phyloP scores from a whole-genome alignment of 2,113 vertebrate genomes.

The Hydrochoerus hydrochaeris region DNA sequence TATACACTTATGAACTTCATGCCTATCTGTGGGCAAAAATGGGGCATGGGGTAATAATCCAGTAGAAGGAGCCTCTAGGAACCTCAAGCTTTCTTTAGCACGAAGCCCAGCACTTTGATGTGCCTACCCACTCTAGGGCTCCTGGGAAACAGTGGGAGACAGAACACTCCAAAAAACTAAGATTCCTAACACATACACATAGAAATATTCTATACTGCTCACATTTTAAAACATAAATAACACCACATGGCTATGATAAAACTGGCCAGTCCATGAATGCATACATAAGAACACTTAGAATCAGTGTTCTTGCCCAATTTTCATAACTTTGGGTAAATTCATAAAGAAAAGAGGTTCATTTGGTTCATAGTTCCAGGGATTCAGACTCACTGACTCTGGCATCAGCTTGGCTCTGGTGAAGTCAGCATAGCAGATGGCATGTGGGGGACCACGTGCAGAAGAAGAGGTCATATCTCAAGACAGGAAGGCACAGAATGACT shows the following conservation, averaged over 20 bases:
- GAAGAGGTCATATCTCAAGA: not conserved
- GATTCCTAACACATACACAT: not conserved
- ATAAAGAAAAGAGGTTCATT: not conserved
- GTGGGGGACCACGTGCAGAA: rapidly evolving
- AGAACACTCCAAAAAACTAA: not conserved
- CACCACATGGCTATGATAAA: not conserved
- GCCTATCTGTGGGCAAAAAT: not conserved
- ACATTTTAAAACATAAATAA: not conserved
- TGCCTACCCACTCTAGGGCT: not conserved
- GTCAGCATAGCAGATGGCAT: not conserved
- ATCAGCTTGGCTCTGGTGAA: not conserved
- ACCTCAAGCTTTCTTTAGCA: not conserved
- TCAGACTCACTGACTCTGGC: not conserved
- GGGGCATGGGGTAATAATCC: rapidly evolving
- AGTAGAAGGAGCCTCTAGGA: not conserved
- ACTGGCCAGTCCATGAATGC: not conserved
- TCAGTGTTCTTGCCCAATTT: not conserved
- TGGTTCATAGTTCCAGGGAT: not conserved
- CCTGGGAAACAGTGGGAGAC: not conserved
- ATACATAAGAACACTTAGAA: not conserved
- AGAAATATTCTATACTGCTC: not conserved
- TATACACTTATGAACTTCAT: not conserved
- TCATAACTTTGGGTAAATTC: not conserved
- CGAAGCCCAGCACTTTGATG: not conserved
- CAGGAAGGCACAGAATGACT: not conserved